Percentiles rank a stretch among this genome's conserved stretches.
Evolutionary conservation across 2,113 vertebrate species (phyloP).

Genomic region (Leptocoma aspasia): DNA sequence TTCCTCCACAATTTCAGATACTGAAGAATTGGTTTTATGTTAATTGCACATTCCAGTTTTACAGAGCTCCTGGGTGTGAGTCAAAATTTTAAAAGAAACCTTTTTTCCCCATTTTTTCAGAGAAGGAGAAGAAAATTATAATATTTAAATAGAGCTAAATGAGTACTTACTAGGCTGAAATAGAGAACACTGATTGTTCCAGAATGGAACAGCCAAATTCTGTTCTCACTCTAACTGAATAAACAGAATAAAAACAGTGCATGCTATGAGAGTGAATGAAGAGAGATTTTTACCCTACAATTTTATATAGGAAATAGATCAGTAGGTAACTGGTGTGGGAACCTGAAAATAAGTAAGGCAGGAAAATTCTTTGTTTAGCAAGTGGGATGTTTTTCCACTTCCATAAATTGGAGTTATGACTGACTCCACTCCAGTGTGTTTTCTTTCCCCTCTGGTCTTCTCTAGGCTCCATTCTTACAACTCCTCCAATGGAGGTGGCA

Average conservation of each 20-base stretch:
- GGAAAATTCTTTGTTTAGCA: background rate
- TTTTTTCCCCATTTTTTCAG: background rate
- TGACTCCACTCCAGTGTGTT: background rate
- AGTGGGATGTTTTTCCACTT: background rate
- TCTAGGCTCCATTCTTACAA: background rate
- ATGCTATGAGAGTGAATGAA: background rate
- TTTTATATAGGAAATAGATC: background rate
- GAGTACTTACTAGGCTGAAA: background rate
- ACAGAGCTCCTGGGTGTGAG: background rate
- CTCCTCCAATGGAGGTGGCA: background rate
- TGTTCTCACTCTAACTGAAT: background rate
- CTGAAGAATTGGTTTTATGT: background rate
- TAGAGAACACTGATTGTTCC: background rate
- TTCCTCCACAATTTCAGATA: background rate
- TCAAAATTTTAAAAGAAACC: background rate
- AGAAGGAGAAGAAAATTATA: background rate
- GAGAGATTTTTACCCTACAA: background rate
- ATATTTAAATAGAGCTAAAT: background rate
- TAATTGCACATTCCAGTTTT: constrained; percentile 32
- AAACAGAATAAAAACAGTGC: background rate
- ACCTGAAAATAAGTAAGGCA: background rate
- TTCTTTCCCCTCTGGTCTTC: background rate
- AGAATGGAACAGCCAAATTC: background rate
- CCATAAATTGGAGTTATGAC: background rate
- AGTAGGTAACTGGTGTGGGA: background rate